Percentiles rank a stretch among this genome's conserved stretches.
Evolutionary conservation across 2,888 invertebrate species (phyloP).

Genomic region (Netelia melanura): DNA sequence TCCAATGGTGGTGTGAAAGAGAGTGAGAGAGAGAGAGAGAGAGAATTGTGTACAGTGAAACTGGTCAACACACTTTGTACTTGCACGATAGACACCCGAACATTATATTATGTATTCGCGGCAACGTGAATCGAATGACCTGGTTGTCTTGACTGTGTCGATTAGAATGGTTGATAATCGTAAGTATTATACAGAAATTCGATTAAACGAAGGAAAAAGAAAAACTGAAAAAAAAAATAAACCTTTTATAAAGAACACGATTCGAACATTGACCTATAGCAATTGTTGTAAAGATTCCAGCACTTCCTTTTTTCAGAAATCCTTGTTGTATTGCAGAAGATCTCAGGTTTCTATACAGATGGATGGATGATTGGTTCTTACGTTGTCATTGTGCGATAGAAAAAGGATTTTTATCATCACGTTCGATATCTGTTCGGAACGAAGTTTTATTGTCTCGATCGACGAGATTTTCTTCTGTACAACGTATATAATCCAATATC

Average conservation of each 20-base stretch:
- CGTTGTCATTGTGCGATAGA: neutral
- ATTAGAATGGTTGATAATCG: conserved; percentile 73
- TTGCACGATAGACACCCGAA: conserved; percentile 57
- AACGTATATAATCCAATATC: conserved; percentile 24
- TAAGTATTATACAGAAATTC: conserved; percentile 76
- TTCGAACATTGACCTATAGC: conserved; percentile 1
- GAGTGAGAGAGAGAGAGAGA: neutral
- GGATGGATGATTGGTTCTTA: neutral
- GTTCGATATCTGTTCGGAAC: conserved; percentile 28
- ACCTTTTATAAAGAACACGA: conserved; percentile 73
- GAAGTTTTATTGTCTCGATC: conserved; percentile 39
- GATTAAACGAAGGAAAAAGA: conserved; percentile 63
- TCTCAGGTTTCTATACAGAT: neutral
- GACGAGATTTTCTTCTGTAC: conserved; percentile 12
- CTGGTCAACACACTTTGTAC: conserved; percentile 71
- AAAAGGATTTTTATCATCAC: too few species aligned
- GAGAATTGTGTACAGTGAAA: conserved; percentile 73
- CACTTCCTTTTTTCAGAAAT: neutral
- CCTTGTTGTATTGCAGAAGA: neutral
- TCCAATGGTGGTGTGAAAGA: conserved; percentile 66
- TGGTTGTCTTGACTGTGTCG: conserved; percentile 68
- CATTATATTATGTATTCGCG: conserved; percentile 41
- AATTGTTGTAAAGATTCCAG: neutral
- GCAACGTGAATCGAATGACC: conserved; percentile 53
- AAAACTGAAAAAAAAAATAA: conserved; percentile 58